phyloP scores from a whole-genome alignment of 2,888 invertebrate species.

The Noctua janthina region DNA sequence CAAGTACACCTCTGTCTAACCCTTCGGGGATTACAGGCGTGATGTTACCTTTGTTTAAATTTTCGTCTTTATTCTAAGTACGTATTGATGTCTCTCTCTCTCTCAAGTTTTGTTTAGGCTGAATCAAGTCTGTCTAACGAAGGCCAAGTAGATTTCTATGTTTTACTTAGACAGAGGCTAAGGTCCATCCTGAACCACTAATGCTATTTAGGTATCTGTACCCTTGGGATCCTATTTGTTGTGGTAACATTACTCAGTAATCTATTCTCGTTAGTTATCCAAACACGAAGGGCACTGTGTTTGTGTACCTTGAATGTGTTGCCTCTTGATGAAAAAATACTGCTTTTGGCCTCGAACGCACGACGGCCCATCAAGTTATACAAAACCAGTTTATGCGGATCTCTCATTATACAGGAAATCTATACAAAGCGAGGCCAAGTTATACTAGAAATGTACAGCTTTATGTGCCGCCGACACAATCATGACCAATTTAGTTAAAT shows the following conservation, averaged over 20 bases:
- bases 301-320: background rate
- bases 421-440: no score
- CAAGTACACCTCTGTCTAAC: no score
- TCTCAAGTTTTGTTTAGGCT: background rate
- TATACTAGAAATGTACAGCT: no score
- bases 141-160: background rate
- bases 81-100: background rate
- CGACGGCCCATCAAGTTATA: no score
- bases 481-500: no score
- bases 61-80: background rate
- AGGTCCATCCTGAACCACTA: background rate
- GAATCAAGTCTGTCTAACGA: background rate
- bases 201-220: slow-evolving; percentile 1
- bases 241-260: background rate
- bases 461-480: no score
- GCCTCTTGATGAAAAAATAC: background rate
- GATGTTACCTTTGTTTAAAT: background rate
- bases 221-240: background rate
- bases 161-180: background rate
- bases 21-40: no score
- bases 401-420: no score
- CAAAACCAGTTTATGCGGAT: no score
- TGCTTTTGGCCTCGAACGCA: no score
- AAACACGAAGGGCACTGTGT: background rate
- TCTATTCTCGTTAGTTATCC: background rate